Evolutionary conservation across 2,888 invertebrate genomes (phyloP).

Genomic region (Homarus gammarus): DNA sequence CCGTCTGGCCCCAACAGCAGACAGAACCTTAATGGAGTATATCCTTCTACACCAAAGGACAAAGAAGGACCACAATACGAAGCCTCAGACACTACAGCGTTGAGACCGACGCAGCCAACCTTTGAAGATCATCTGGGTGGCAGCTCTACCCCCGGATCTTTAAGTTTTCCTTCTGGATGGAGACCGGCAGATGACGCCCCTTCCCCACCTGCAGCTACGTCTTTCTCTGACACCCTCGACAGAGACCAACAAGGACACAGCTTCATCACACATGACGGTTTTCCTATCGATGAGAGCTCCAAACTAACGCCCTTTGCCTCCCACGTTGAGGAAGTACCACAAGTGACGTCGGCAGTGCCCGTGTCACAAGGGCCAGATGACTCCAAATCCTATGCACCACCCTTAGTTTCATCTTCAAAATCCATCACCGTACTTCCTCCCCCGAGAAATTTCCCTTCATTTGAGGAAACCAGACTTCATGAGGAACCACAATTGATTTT

Average conservation of each 20-base stretch:
- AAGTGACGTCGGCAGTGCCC: background rate
- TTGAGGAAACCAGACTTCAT: background rate
- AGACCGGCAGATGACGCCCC: background rate
- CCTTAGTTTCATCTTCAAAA: background rate
- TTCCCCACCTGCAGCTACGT: background rate
- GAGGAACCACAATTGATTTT: background rate
- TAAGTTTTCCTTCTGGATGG: background rate
- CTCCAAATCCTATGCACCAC: background rate
- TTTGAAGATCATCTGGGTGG: background rate
- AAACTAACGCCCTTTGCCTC: constrained; percentile 29
- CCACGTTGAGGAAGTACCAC: background rate
- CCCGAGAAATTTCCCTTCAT: background rate
- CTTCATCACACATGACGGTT: background rate
- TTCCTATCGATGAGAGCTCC: constrained; percentile 14
- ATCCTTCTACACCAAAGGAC: background rate
- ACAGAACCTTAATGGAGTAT: background rate
- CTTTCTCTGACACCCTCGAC: background rate
- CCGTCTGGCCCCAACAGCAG: background rate
- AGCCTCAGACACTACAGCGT: background rate
- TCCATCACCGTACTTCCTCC: background rate
- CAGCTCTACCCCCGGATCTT: background rate
- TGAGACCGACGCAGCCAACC: background rate
- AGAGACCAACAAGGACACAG: background rate
- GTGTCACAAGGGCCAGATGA: background rate
- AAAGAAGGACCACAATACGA: background rate